phyloP scores from a whole-genome alignment of 2,113 vertebrate species.

The Pterophyllum scalare region DNA sequence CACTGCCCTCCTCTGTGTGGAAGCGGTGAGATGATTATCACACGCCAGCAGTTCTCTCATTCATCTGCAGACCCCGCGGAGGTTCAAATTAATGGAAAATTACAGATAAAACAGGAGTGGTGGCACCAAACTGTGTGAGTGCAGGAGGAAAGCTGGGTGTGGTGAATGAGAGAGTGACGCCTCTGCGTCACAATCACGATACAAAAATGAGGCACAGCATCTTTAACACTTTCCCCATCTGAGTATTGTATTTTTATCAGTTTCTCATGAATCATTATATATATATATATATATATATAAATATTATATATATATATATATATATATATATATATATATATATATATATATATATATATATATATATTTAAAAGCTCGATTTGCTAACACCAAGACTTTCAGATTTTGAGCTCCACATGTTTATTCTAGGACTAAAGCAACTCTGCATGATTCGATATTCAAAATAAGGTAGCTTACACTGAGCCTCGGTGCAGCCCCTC shows the following conservation, averaged over 20 bases:
- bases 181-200: not conserved
- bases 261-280: too few species aligned
- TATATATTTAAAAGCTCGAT: too few species aligned
- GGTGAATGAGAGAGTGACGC: not conserved
- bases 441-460: too few species aligned
- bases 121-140: not conserved
- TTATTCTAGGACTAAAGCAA: too few species aligned
- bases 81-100: conserved; percentile 8
- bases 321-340: too few species aligned
- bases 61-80: not conserved
- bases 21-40: not conserved
- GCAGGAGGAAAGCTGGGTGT: conserved; percentile 1
- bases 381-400: too few species aligned
- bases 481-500: too few species aligned
- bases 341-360: too few species aligned
- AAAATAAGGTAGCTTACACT: too few species aligned
- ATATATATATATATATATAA: too few species aligned
- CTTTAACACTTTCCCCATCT: not conserved
- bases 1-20: not conserved
- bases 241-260: not conserved
- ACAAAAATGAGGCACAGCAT: not conserved
- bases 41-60: not conserved
- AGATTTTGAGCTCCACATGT: too few species aligned
- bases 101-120: not conserved
- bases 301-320: too few species aligned